Evolutionary conservation across 92 coral and sea anemone genomes (phyloP), one percentile per base, ranked within the genome.

Genomic region (Isaurus tuberculatus): DNA sequence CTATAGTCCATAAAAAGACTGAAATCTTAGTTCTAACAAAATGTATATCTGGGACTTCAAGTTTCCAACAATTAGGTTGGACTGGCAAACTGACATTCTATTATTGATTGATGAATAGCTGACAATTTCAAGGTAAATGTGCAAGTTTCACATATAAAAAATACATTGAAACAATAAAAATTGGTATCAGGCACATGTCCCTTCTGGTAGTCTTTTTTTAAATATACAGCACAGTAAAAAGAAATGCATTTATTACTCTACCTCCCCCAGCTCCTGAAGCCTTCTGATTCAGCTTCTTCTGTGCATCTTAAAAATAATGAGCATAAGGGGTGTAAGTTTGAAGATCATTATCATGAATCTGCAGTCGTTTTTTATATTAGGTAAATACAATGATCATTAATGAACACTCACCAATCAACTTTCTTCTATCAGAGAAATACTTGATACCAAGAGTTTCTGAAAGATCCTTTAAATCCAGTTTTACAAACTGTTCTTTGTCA

Each of bases 401-500:
- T 25, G 66, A 20, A 34, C 26, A 68, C 51, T 68, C 73, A 32
- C 48, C 73, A 27, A 68, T 68, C 22, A 68, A 34, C 48, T 32
- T 68, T 40, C 31, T 68, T n/a, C 73, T 68, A 31, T 68, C 73
- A n/a, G 73, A 68, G 48, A 32, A 68, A 68, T 68, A 68, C 17
- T 68, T 68, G 40, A 68, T 68, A 32, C 73, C 73, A 15, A 68
- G 48, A 33, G 73, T 32, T 20, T 68, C 73, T 33, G 73, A 68
- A 28, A 68, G 46, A 40, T 68, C 48, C 48, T 68, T 68, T 32
- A 68, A 8, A 31, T 68, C 73, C 46, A 32, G 25, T 34, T 68
- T 27, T 20, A 68, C 15, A 34, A 68, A 68, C 73, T 68, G 73
- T 40, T 68, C 73, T 32, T 32, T 26, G 48, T 68, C 31, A 23